Percentiles rank a stretch among this genome's conserved stretches.
Evolutionary conservation across 2,888 invertebrate genomes (phyloP).

Genomic region (Sisyra terminalis): DNA sequence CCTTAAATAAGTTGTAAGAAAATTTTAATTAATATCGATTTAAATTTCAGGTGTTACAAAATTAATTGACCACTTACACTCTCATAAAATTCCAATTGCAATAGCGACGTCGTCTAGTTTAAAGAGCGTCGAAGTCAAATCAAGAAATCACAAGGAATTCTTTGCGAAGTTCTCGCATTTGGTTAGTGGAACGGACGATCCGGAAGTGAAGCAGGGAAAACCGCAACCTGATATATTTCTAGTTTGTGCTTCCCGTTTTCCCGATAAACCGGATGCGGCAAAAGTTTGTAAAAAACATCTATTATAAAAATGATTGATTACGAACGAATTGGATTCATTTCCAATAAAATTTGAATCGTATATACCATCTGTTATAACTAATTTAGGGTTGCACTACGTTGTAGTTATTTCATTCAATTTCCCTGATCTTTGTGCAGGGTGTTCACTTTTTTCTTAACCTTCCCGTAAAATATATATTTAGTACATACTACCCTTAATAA

Average conservation of each 20-base stretch:
- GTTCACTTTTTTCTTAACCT: too few species aligned
- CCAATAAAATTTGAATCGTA: too few species aligned
- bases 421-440: too few species aligned
- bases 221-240: conserved; percentile 80
- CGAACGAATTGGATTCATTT: too few species aligned
- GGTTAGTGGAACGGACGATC: conserved; percentile 69
- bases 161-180: conserved; percentile 56
- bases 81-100: conserved; percentile 62
- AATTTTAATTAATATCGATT: too few species aligned
- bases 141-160: conserved; percentile 41
- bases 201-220: conserved; percentile 72
- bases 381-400: too few species aligned
- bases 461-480: too few species aligned
- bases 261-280: conserved; percentile 45
- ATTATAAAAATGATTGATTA: too few species aligned
- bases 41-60: conserved; percentile 55
- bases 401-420: too few species aligned
- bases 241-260: conserved; percentile 57
- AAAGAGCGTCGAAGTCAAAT: conserved; percentile 55
- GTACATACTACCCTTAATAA: too few species aligned
- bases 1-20: conserved; percentile 9
- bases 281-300: not conserved
- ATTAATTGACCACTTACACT: conserved; percentile 57
- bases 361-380: too few species aligned
- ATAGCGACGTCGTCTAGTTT: conserved; percentile 74